Conservation (phyloP, 2,113 vertebrate species). For the Geococcyx californianus region DNA sequence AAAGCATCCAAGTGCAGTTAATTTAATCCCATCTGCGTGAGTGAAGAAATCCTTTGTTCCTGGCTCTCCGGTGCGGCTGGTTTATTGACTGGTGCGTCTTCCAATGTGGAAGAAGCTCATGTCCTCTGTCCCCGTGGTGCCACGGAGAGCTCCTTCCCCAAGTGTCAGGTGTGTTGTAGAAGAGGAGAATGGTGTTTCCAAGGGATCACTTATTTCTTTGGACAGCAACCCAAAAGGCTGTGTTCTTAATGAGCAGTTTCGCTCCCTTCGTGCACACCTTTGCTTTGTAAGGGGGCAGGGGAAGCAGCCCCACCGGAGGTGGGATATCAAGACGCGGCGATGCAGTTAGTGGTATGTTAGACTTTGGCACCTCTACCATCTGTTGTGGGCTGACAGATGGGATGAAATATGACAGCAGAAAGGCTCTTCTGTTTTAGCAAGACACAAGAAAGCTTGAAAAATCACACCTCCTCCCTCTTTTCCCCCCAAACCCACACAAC, state of each 20-base stretch:
- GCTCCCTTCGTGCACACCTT: not conserved
- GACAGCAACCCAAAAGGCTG: not conserved
- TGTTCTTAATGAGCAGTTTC: not conserved
- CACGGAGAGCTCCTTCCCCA: not conserved
- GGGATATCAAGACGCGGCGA: slow-evolving; percentile 36
- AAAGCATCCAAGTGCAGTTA: slow-evolving; percentile 33
- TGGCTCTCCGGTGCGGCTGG: not conserved
- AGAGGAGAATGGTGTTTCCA: not conserved
- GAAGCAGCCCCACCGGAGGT: slow-evolving; percentile 29
- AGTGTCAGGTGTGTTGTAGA: not conserved
- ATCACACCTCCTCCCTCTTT: slow-evolving; percentile 72
- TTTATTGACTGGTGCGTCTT: not conserved
- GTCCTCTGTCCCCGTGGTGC: not conserved
- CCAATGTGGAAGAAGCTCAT: accelerated
- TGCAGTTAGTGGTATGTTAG: slow-evolving; percentile 66
- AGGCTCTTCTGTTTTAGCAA: slow-evolving; percentile 75
- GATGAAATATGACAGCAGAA: slow-evolving; percentile 77
- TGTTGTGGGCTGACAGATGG: slow-evolving; percentile 78
- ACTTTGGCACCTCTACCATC: slow-evolving; percentile 76
- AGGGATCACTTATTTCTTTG: not conserved
- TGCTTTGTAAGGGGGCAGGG: slow-evolving; percentile 23
- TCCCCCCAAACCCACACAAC: slow-evolving; percentile 67
- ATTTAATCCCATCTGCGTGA: slow-evolving; percentile 45
- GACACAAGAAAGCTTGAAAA: slow-evolving; percentile 75
- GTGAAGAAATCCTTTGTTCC: not conserved